Conservation (phyloP, 2,888 invertebrate species). For the Sminthurides aquaticus region DNA sequence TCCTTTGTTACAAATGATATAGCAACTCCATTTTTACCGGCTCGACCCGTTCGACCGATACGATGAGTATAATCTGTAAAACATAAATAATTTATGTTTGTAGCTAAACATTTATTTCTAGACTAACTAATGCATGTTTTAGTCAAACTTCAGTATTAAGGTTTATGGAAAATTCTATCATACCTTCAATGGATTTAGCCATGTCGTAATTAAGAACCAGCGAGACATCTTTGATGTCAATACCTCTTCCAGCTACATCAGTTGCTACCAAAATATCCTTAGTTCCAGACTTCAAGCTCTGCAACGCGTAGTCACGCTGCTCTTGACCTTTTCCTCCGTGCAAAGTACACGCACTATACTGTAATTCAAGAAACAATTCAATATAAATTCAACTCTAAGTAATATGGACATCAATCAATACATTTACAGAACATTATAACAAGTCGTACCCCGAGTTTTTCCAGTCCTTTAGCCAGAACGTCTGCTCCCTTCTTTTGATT, state of each 20-base stretch:
- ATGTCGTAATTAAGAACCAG: conserved; percentile 99
- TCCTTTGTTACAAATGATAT: conserved; percentile 96
- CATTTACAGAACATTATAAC: no score
- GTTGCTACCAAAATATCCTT: conserved; percentile 99
- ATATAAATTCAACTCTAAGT: no score
- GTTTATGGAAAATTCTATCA: no score
- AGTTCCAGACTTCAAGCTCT: conserved; percentile 87
- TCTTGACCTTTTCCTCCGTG: conserved; percentile 99
- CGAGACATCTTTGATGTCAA: conserved; percentile 98
- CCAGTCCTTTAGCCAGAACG: conserved; percentile 90
- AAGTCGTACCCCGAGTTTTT: conserved; percentile 81
- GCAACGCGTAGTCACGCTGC: conserved; percentile 95
- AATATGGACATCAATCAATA: background rate
- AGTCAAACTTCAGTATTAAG: no score
- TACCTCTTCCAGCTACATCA: conserved; percentile 99
- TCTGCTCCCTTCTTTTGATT: conserved; percentile 99
- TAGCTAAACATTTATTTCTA: no score
- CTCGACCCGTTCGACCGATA: conserved; percentile 98
- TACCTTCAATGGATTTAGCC: conserved; percentile 95
- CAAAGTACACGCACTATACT: conserved; percentile 90
- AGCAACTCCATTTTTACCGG: conserved; percentile 93
- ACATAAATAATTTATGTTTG: conserved; percentile 11
- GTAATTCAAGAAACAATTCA: conserved; percentile 36
- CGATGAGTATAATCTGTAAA: conserved; percentile 83
- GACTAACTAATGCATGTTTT: conserved; percentile 4